phyloP scores from a whole-genome alignment of 2,113 vertebrate genomes.

The Hystrix brachyura region DNA sequence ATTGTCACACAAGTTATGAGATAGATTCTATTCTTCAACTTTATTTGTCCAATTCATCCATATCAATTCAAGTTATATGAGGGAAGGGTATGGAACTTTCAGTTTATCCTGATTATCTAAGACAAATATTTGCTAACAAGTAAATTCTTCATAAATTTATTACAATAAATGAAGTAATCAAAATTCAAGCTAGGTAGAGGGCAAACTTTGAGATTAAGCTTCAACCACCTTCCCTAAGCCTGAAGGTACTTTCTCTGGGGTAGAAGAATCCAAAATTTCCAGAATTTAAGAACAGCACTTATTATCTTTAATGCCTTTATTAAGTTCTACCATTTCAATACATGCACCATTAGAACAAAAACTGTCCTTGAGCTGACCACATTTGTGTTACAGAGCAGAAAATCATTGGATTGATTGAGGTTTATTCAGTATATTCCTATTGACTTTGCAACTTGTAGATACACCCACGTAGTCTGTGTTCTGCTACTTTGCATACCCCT shows the following conservation, averaged over 20 bases:
- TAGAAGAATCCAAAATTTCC: background rate
- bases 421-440: background rate
- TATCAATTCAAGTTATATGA: background rate
- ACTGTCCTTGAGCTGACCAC: background rate
- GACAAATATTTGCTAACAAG: background rate
- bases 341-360: background rate
- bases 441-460: background rate
- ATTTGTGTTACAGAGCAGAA: background rate
- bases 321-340: background rate
- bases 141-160: background rate
- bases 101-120: background rate
- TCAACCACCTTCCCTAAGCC: background rate
- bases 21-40: background rate
- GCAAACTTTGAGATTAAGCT: background rate
- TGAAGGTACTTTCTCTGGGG: background rate
- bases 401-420: background rate
- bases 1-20: background rate
- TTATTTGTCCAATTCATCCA: background rate
- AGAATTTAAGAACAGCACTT: background rate
- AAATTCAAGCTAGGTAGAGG: conserved; percentile 3
- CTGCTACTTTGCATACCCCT: background rate
- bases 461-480: background rate
- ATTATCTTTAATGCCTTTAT: background rate
- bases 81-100: background rate
- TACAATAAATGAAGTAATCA: background rate